Percentiles rank a stretch among this genome's conserved stretches.
These are phyloP conservation scores for Heterotis niloticus DNA, from an alignment of 2,113 vertebrate genomes.

Conservation along the genomic window DNA sequence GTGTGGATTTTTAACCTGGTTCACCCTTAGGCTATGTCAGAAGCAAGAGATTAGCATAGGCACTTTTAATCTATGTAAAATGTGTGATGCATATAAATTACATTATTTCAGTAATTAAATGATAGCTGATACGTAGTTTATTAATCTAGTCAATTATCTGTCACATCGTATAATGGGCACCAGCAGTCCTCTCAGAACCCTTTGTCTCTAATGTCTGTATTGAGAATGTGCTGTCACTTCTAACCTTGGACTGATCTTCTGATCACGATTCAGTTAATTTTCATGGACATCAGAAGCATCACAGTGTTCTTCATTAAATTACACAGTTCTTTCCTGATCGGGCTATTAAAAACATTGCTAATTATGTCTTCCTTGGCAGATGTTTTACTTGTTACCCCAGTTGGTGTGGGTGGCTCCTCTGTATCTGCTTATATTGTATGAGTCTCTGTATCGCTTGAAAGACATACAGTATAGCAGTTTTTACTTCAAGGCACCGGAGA, in stretches of 20 bases:
- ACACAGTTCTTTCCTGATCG: background rate
- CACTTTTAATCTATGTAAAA: too few species aligned
- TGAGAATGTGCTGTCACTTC: background rate
- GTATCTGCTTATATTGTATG: background rate
- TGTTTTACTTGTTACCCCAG: background rate
- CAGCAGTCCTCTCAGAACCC: too few species aligned
- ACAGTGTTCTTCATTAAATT: background rate
- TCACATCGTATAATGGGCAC: too few species aligned
- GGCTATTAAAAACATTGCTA: background rate
- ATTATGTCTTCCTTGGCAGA: conserved; percentile 14
- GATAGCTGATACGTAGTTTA: too few species aligned
- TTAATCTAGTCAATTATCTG: too few species aligned
- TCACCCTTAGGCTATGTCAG: too few species aligned
- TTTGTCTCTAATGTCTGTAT: too few species aligned
- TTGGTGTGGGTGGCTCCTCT: background rate
- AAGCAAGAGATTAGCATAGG: too few species aligned
- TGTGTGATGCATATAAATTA: too few species aligned
- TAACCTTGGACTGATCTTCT: conserved; percentile 2
- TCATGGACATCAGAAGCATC: background rate
- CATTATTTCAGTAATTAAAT: too few species aligned
- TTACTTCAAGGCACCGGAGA: background rate
- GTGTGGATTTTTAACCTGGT: too few species aligned
- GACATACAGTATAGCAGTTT: background rate
- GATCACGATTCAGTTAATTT: background rate
- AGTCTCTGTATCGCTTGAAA: background rate